phyloP scores from a whole-genome alignment of 2,888 invertebrate species.

The Andrena bucephala region DNA sequence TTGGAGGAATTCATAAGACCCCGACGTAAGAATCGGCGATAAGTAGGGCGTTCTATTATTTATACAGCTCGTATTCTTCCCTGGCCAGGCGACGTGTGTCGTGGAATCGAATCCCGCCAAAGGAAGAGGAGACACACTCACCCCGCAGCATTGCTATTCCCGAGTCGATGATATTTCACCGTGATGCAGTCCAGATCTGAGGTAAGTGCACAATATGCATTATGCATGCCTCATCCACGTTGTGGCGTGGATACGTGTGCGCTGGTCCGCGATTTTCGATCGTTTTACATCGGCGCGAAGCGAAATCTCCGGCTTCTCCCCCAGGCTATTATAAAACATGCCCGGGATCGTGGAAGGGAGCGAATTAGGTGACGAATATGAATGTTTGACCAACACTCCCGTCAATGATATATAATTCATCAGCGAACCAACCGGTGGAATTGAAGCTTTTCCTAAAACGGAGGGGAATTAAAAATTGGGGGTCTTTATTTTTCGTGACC shows the following conservation, averaged over 20 bases:
- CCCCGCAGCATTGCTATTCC: slow-evolving; percentile 60
- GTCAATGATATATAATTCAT: not conserved
- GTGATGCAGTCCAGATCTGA: slow-evolving; percentile 54
- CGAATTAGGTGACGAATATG: not conserved
- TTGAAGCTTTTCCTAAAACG: no score
- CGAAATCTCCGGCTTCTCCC: not conserved
- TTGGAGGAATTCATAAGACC: not conserved
- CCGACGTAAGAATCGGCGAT: not conserved
- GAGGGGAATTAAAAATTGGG: no score
- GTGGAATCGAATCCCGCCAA: slow-evolving; percentile 44
- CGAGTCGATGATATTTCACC: slow-evolving; percentile 63
- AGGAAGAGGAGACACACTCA: slow-evolving; percentile 31
- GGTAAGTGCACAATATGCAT: slow-evolving; percentile 67
- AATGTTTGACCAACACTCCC: not conserved
- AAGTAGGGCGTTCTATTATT: slow-evolving; percentile 25
- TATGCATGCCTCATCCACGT: slow-evolving; percentile 62
- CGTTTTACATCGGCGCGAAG: not conserved
- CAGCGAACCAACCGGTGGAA: not conserved
- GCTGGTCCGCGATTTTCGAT: slow-evolving; percentile 41
- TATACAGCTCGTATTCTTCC: slow-evolving; percentile 16
- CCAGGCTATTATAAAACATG: not conserved
- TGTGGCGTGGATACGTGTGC: slow-evolving; percentile 1
- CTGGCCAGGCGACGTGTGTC: slow-evolving; percentile 15
- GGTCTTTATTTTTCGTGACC: no score
- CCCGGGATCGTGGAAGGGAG: not conserved